A percentile compares a stretch with the other conserved stretches of the same genome.
Evolutionary conservation across 2,113 vertebrate genomes (phyloP).

Genomic region (Barbus barbus): DNA sequence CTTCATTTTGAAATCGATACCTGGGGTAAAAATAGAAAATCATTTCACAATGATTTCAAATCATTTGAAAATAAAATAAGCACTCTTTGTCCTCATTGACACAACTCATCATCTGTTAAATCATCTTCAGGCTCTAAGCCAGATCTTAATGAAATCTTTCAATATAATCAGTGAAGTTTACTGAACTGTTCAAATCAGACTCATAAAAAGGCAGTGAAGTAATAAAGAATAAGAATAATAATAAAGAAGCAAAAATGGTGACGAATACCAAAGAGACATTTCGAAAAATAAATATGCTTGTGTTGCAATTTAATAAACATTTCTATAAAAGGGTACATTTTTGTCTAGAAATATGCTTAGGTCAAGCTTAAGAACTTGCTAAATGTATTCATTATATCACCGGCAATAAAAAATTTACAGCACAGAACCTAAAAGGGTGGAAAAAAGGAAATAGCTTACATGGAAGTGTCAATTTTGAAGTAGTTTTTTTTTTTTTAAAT

Average conservation of each 20-base stretch:
- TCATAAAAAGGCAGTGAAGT: not conserved
- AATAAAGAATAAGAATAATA: not conserved
- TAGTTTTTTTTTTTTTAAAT: no score
- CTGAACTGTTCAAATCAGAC: not conserved
- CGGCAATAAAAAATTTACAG: not conserved
- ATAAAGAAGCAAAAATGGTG: not conserved
- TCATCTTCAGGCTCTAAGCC: not conserved
- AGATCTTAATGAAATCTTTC: not conserved
- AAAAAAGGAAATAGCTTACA: not conserved
- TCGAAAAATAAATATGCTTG: no score
- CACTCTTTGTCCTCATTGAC: not conserved
- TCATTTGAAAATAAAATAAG: not conserved
- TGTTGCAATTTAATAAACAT: no score
- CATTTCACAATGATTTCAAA: not conserved
- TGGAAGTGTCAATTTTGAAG: not conserved
- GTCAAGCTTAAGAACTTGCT: not conserved
- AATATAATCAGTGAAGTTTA: not conserved
- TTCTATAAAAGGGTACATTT: not conserved
- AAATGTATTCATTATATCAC: not conserved
- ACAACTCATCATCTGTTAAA: not conserved
- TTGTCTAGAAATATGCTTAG: no score
- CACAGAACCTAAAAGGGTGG: not conserved
- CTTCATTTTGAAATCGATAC: constrained; percentile 85
- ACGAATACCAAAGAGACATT: not conserved
- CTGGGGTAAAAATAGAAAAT: constrained; percentile 56